Conservation (phyloP, 1,140 invertebrate species). For the Zeugodacus cucurbitae region DNA sequence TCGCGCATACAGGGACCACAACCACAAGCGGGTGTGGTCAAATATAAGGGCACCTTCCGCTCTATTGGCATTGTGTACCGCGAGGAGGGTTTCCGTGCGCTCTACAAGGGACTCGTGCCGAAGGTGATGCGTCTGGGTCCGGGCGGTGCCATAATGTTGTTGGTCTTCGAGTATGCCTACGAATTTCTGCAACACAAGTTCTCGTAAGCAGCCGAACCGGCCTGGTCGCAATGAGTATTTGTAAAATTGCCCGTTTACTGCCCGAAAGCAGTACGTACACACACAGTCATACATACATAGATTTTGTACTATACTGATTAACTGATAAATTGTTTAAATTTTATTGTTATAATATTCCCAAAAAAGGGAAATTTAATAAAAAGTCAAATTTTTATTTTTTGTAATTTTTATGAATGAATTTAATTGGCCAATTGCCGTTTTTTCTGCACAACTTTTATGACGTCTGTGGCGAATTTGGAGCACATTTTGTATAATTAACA, state of each 20-base stretch:
- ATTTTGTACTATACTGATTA: neutral
- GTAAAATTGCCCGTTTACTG: neutral
- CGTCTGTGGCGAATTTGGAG: neutral
- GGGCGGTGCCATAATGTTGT: slow-evolving; percentile 90
- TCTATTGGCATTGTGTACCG: slow-evolving; percentile 81
- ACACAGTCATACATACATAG: neutral
- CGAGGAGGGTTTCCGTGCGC: slow-evolving; percentile 88
- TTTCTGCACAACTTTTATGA: neutral
- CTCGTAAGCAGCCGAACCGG: slow-evolving; percentile 43
- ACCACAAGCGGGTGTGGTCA: slow-evolving; percentile 76
- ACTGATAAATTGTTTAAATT: slow-evolving; percentile 9
- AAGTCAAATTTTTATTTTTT: neutral
- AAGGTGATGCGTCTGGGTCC: slow-evolving; percentile 91
- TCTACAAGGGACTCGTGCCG: slow-evolving; percentile 92
- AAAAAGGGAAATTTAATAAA: neutral
- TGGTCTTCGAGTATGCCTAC: slow-evolving; percentile 86
- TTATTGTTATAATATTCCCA: neutral
- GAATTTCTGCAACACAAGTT: slow-evolving; percentile 71
- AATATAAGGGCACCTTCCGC: slow-evolving; percentile 81
- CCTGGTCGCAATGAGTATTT: neutral
- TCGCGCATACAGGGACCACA: slow-evolving; percentile 94
- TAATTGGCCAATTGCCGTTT: neutral
- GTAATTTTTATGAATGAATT: neutral
- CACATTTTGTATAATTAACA: neutral
- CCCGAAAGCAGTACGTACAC: neutral